Evolutionary conservation across 2,797 vertebrate genomes (phyloP).

Genomic region (Pampus argenteus): DNA sequence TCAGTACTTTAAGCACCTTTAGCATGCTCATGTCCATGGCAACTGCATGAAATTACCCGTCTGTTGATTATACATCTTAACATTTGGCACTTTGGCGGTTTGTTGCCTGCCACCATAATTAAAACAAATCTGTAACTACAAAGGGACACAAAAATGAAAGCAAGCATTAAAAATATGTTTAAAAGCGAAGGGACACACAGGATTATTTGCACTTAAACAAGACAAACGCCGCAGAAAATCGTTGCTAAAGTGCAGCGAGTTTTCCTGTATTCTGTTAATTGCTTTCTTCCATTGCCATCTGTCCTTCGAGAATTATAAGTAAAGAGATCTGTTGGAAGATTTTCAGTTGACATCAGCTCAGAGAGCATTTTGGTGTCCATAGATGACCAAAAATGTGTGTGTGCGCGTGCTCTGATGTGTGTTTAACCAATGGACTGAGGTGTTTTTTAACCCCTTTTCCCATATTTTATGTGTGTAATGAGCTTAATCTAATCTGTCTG

Average conservation of each 20-base stretch:
- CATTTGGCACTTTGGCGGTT: constrained; percentile 17
- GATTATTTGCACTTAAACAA: constrained; percentile 65
- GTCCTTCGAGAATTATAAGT: constrained; percentile 13
- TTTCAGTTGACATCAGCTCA: constrained; percentile 38
- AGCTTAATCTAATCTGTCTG: constrained; percentile 84
- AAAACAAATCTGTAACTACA: neutral
- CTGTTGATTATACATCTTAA: constrained; percentile 20
- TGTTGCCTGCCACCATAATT: constrained; percentile 2
- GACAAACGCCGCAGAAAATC: constrained; percentile 45
- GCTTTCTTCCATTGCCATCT: neutral
- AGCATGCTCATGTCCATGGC: constrained; percentile 40
- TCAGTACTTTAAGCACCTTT: constrained; percentile 31
- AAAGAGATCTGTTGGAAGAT: constrained; percentile 9
- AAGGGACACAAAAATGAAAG: constrained; percentile 27
- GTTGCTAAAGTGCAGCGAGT: constrained; percentile 1
- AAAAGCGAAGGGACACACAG: neutral
- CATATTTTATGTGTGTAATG: constrained; percentile 74
- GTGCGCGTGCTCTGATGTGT: constrained; percentile 29
- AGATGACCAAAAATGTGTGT: constrained; percentile 55
- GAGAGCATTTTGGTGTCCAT: constrained; percentile 25
- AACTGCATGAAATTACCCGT: constrained; percentile 51
- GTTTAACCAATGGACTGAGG: constrained; percentile 56
- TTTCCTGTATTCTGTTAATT: constrained; percentile 3
- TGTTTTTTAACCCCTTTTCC: constrained; percentile 69
- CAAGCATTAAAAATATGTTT: constrained; percentile 21